Conservation (phyloP, 35 echinoderm and acorn worm genomes). For the Patiria miniata region DNA sequence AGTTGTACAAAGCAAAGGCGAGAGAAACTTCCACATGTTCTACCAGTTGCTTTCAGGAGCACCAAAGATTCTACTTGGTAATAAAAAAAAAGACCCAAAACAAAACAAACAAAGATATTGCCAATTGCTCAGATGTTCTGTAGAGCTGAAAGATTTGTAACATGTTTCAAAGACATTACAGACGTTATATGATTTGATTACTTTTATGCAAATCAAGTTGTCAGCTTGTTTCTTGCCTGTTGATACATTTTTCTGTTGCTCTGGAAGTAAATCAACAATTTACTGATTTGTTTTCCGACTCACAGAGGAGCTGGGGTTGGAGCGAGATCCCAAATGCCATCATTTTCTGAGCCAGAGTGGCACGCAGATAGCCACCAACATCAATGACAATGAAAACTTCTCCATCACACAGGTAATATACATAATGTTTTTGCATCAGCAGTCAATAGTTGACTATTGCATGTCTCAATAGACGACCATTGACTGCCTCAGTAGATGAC, state of each 20-base stretch:
- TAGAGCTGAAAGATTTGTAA: neutral
- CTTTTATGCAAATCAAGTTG: neutral
- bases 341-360: constrained; percentile 78
- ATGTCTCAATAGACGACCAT: no score
- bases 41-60: constrained; percentile 89
- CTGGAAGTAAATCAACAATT: no score
- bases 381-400: constrained; percentile 90
- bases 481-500: no score
- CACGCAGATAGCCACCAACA: constrained; percentile 31
- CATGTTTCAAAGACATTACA: neutral
- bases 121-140: neutral
- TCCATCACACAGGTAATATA: constrained; percentile 89
- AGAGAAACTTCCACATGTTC: constrained; percentile 96
- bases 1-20: constrained; percentile 73
- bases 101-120: no score
- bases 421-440: neutral
- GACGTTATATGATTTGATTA: neutral
- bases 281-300: neutral
- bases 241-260: no score
- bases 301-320: constrained; percentile 79
- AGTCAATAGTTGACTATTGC: no score
- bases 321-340: constrained; percentile 65
- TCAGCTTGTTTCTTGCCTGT: neutral
- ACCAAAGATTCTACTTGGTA: constrained; percentile 83
- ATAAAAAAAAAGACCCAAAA: constrained; percentile 27